Conservation (phyloP, 2,888 invertebrate species). For the Lasius platythorax region DNA sequence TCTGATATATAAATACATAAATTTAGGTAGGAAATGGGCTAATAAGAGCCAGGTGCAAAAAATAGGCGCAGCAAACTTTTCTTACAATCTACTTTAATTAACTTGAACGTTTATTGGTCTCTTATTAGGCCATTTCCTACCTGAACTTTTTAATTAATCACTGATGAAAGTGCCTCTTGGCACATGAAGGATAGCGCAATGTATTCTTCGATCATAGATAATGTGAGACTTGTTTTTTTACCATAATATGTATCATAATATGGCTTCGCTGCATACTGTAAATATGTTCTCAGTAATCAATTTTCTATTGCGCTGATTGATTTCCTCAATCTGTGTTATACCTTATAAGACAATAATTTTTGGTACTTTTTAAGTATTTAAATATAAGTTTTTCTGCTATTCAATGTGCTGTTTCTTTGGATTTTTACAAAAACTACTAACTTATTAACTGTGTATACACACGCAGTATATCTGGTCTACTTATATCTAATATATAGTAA, state of each 20-base stretch:
- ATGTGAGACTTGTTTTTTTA: background rate
- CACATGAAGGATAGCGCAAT: background rate
- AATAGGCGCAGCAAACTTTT: too few species aligned
- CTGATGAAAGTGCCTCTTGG: background rate
- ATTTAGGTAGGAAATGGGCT: too few species aligned
- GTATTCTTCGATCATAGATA: background rate
- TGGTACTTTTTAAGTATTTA: background rate
- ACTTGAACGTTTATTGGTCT: too few species aligned
- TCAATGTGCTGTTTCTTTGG: background rate
- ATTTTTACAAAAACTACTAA: background rate
- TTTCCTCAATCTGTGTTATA: background rate
- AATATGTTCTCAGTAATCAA: background rate
- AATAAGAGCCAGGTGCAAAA: too few species aligned
- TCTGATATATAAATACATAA: too few species aligned
- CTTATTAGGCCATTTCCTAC: too few species aligned
- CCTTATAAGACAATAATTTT: background rate
- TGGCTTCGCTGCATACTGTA: background rate
- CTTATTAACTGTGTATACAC: too few species aligned
- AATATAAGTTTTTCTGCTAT: background rate
- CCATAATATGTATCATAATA: too few species aligned
- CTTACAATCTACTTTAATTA: too few species aligned
- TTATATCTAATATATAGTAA: background rate
- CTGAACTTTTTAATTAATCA: background rate
- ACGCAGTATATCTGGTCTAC: too few species aligned
- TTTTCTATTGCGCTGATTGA: background rate